Conservation (phyloP, 2,113 vertebrate species). For the Pteronura brasiliensis region DNA sequence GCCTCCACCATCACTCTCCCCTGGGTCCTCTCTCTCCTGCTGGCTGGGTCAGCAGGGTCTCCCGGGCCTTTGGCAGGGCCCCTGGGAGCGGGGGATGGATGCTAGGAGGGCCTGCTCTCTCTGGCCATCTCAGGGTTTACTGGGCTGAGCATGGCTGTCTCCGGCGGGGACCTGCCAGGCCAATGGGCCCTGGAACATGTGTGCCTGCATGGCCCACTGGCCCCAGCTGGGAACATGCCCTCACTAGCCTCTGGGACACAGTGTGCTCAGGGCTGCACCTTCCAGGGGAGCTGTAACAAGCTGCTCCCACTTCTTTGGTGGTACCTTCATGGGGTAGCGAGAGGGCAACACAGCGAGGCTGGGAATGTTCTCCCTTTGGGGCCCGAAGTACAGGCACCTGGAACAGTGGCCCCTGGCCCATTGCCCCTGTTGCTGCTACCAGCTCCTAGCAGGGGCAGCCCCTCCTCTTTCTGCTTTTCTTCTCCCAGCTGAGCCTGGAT, state of each 20-base stretch:
- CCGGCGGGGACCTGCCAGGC: neutral
- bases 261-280: neutral
- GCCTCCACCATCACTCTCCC: neutral
- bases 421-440: accelerated
- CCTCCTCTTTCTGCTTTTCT: neutral
- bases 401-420: neutral
- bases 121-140: neutral
- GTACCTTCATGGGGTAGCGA: accelerated
- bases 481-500: neutral
- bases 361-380: neutral
- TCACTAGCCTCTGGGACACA: accelerated
- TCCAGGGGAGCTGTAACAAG: neutral
- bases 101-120: neutral
- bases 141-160: neutral
- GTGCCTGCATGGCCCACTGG: neutral
- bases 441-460: neutral
- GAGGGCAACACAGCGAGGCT: neutral
- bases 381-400: neutral
- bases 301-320: neutral
- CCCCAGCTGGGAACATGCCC: neutral
- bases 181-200: neutral
- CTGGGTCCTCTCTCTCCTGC: neutral
- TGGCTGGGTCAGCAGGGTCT: neutral
- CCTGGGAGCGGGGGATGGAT: neutral
- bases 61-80: neutral